Conservation (phyloP, 2,113 vertebrate species). For the Nymphicus hollandicus region DNA sequence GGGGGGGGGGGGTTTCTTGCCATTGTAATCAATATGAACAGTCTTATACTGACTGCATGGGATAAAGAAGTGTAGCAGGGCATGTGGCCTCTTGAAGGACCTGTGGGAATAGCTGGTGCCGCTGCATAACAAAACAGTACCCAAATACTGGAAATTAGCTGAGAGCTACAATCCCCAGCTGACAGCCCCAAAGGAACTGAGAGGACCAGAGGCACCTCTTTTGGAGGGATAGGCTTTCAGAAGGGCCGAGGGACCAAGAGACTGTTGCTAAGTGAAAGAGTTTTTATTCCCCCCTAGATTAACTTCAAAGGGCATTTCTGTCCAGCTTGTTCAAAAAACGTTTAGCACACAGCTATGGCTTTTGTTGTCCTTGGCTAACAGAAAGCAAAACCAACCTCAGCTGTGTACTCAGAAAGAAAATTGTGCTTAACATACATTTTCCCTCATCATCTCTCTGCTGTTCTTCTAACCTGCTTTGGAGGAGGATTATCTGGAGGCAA, state of each 20-base stretch:
- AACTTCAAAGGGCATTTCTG: constrained; percentile 56
- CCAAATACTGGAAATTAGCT: constrained; percentile 62
- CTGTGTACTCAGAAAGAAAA: not conserved
- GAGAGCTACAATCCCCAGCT: constrained; percentile 35
- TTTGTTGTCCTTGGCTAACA: constrained; percentile 57
- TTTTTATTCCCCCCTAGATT: constrained; percentile 22
- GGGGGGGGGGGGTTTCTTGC: not conserved
- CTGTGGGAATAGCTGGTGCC: constrained; percentile 42
- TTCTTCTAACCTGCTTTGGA: not conserved
- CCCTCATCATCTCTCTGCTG: not conserved
- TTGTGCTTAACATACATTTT: not conserved
- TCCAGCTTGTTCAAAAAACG: constrained; percentile 8
- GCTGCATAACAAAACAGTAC: constrained; percentile 20
- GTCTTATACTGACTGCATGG: not conserved
- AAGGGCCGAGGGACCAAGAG: not conserved
- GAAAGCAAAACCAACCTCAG: constrained; percentile 19
- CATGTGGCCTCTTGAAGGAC: constrained; percentile 19
- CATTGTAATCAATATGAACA: not conserved
- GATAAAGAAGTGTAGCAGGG: not conserved
- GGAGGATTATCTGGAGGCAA: not conserved
- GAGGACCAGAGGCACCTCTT: constrained; percentile 53
- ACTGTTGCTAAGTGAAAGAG: constrained; percentile 35
- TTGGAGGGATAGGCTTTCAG: constrained; percentile 34
- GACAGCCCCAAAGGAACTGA: constrained; percentile 29
- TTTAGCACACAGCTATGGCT: constrained; percentile 30